phyloP scores from a whole-genome alignment of 1,140 invertebrate species.

The Drosophila baimaii region DNA sequence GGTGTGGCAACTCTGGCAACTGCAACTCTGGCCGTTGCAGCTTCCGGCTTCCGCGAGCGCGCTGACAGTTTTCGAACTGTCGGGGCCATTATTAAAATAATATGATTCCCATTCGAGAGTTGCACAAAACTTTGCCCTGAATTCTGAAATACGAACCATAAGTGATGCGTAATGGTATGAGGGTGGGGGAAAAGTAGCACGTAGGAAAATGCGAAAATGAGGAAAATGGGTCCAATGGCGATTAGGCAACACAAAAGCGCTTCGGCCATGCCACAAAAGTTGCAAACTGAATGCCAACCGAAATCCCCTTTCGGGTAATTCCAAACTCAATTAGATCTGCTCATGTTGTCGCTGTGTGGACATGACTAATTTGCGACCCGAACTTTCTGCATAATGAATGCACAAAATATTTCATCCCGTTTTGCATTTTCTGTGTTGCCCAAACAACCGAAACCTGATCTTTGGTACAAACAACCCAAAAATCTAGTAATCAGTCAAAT shows the following conservation, averaged over 20 bases:
- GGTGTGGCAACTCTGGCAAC: constrained; percentile 33
- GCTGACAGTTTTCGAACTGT: constrained; percentile 36
- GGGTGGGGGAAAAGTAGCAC: background rate
- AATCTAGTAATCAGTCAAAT: constrained; percentile 39
- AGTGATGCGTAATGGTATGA: constrained; percentile 10
- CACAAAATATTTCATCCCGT: constrained; percentile 39
- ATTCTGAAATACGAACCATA: no score
- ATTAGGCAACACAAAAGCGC: constrained; percentile 24
- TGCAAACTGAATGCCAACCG: constrained; percentile 22
- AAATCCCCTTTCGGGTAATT: constrained; percentile 35
- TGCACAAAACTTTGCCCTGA: constrained; percentile 19
- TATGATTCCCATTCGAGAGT: constrained; percentile 38
- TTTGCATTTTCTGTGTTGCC: background rate
- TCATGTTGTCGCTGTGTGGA: constrained; percentile 16
- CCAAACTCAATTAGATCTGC: constrained; percentile 42
- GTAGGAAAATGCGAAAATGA: background rate
- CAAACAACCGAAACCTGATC: background rate
- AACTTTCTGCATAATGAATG: constrained; percentile 37
- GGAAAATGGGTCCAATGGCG: constrained; percentile 1
- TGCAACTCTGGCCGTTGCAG: constrained; percentile 16
- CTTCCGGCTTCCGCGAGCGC: constrained; percentile 22
- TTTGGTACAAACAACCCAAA: background rate
- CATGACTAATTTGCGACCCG: constrained; percentile 22
- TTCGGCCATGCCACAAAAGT: constrained; percentile 18
- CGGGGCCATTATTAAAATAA: constrained; percentile 46